phyloP scores from a whole-genome alignment of 2,113 vertebrate genomes.

The Pollachius pollachius region DNA sequence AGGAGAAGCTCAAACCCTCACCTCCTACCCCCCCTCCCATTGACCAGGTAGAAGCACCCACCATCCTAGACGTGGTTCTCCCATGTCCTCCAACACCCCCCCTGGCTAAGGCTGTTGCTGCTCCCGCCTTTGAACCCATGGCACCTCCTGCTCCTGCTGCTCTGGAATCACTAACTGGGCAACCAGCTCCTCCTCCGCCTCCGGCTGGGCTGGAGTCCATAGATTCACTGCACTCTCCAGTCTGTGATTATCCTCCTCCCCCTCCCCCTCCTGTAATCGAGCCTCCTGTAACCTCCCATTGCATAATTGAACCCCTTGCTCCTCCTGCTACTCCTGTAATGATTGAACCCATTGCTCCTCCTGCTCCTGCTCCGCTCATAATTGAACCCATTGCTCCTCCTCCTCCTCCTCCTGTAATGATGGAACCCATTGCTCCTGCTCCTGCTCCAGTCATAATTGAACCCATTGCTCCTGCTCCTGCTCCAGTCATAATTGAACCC shows the following conservation, averaged over 20 bases:
- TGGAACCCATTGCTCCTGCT: conserved; percentile 14
- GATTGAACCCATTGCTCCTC: conserved; percentile 1
- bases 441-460: conserved; percentile 6
- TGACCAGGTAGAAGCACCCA: conserved; percentile 63
- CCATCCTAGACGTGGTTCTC: conserved; percentile 42
- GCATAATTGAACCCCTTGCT: conserved; percentile 11
- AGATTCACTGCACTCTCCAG: conserved; percentile 4
- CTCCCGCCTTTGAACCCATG: conserved; percentile 47
- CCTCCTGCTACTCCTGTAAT: not conserved
- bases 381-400: not conserved
- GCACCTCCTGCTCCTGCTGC: conserved; percentile 27
- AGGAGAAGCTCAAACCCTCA: not conserved
- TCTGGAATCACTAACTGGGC: conserved; percentile 36
- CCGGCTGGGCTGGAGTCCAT: not conserved
- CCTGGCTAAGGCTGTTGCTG: conserved; percentile 24
- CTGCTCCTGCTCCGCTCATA: not conserved
- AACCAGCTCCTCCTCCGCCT: conserved; percentile 16
- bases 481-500: conserved; percentile 20
- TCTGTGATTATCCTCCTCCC: conserved; percentile 8
- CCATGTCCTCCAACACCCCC: conserved; percentile 32
- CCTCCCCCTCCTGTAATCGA: conserved; percentile 1
- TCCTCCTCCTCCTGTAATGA: conserved; percentile 1
- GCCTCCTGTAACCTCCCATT: not conserved
- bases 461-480: conserved; percentile 18
- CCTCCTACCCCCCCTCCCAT: conserved; percentile 32